Evolutionary conservation across 2,888 invertebrate species (phyloP), one percentile per base, ranked within the genome.

Genomic region (Steinernema hermaphroditum): DNA sequence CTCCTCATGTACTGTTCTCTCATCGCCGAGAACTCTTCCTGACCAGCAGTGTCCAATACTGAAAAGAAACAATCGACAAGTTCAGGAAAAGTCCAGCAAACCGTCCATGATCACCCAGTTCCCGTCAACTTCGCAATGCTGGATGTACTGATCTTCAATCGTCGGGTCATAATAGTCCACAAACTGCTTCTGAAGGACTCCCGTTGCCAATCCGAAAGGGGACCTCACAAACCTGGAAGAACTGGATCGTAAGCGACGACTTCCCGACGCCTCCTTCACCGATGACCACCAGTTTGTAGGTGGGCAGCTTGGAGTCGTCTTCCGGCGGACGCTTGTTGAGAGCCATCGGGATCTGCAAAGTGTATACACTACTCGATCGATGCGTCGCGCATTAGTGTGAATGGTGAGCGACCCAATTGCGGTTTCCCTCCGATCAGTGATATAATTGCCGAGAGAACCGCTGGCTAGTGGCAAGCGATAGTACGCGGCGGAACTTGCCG

Each of bases 81-180:
- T n/a, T n/a, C n/a, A n/a, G n/a, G 16, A 70, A 19, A 19, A 41
- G 43, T 41, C 8, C 43, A 46, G 16, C 46, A 46, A 19, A 85
- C 85, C 85, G 77, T 86, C 85, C 76, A 86, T 76, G 16, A 85
- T 82, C 6, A 85, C 82, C 92, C 93, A 93, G 86, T 93, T 92
- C 6, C 93, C 93, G 86, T 95, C 94, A 41, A 95, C 92, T 88
- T 94, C 94, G 0, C 93, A 93, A 88, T 95, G 94, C 87, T 94
- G 94, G 75, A 94, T 92, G 88, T 95, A 95, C 73, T 94, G 94
- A 88, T 95, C 94, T 88, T 95, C 94, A 77, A 95, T 95, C 22
- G 95, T 95, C 8, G 95, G 95, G 89, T 95, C 95, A 86, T 95
- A 95, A 88, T 94, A 94, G 0, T 93, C 93, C 76, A 94, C 93